Percentiles rank a stretch among this genome's conserved stretches.
Evolutionary conservation across 2,888 invertebrate species (phyloP).

Genomic region (Habrosyne pyritoides): DNA sequence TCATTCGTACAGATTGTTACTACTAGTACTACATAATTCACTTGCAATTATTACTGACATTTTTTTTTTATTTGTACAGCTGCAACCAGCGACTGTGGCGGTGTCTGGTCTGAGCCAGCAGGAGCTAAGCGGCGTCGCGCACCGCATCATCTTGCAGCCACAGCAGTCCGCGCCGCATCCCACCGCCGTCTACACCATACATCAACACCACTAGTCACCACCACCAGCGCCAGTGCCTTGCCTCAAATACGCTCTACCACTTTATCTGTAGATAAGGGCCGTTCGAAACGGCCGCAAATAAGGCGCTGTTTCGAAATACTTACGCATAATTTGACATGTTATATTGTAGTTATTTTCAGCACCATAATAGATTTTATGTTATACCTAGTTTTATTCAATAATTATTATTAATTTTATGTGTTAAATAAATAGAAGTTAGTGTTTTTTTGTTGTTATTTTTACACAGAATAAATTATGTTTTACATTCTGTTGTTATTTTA

Average conservation of each 20-base stretch:
- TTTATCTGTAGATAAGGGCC: too few relatives aligned
- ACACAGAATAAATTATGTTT: conserved; percentile 9
- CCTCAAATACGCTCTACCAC: neutral
- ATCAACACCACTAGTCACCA: conserved; percentile 68
- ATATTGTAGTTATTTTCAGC: neutral
- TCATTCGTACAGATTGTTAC: too few relatives aligned
- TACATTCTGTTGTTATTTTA: neutral
- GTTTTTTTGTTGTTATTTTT: conserved; percentile 12
- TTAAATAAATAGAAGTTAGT: conserved; percentile 12
- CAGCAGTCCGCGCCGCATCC: conserved; percentile 55
- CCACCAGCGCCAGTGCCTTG: neutral
- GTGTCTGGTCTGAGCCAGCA: conserved; percentile 63
- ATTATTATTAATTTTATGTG: neutral
- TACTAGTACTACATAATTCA: too few relatives aligned
- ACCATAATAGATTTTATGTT: neutral
- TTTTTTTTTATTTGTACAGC: conserved; percentile 37
- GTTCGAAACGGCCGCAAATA: too few relatives aligned
- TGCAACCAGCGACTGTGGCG: conserved; percentile 67
- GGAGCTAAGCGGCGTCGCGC: conserved; percentile 70
- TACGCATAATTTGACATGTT: neutral
- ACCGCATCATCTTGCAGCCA: conserved; percentile 76
- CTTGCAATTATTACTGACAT: neutral
- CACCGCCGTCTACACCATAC: conserved; percentile 69
- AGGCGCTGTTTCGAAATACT: too few relatives aligned
- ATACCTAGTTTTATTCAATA: neutral